Base-by-base conservation (phyloP, 2,888 invertebrate genomes). In the Rhamphomyia laevipes region DNA sequence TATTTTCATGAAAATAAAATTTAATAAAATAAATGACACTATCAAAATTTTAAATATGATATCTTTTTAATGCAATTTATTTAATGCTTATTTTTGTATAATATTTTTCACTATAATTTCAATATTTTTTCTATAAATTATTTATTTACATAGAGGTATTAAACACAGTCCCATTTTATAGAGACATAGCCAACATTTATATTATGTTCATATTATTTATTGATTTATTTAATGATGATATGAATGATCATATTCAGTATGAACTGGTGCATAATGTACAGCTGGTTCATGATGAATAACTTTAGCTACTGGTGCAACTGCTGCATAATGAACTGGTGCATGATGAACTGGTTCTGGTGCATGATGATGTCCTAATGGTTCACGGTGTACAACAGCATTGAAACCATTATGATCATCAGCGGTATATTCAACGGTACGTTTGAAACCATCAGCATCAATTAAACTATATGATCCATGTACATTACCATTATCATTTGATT, bases 301-400 rank as follows among this genome's bases (percentile, higher is more conserved):
- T 23, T 42, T 21, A 11, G 15, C 23, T 12, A 18, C 21, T 27
- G 42, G 23, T 27, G 21, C 42, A 41, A 13, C 18, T 17, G 11
- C 5, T 18, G 17, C 21, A 17, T 41, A 17, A 42, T 42, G 42
- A 12, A 13, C 15, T 27, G 27, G 15, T n/a, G 42, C 38, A 23
- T 27, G n/a, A 42, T 42, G 42, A n/a, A 15, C 15, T 23, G 17
- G 42, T n/a, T n/a, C 15, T 27, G 42, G 15, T n/a, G 42, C 45
- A 37, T 42, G 23, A 42, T 42, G 42, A 23, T 23, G 40, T 7
- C 40, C 51, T 49, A 66, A 43, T 12, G 73, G 73, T 59, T 74
- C 74, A 53, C 72, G 74, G 57, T 70, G 70, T n/a, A 76, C 76
- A 37, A 75, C 71, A 41, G 76, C 76, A 60, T 76, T 75, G 63